Percentiles rank a stretch among this genome's conserved stretches.
phyloP scores from a whole-genome alignment of 1,140 invertebrate species.

The Psix sp. region DNA sequence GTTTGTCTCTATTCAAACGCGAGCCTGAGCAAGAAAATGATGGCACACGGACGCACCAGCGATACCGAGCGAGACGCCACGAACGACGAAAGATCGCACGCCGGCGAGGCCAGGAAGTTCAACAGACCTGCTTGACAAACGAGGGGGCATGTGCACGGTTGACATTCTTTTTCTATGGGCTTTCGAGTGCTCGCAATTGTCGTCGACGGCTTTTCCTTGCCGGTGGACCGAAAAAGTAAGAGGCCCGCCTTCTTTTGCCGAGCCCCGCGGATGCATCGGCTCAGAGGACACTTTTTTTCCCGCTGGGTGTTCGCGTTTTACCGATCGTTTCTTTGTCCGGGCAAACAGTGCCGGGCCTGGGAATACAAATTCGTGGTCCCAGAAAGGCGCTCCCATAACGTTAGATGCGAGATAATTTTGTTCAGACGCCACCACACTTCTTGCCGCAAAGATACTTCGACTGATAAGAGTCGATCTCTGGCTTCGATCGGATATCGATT shows the following conservation, averaged over 20 bases:
- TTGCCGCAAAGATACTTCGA: slow-evolving; percentile 14
- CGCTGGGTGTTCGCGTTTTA: slow-evolving; percentile 25
- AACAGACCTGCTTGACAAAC: slow-evolving; percentile 63
- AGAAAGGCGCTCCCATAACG: slow-evolving; percentile 4
- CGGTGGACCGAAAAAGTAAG: slow-evolving; percentile 29
- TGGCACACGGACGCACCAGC: slow-evolving; percentile 22
- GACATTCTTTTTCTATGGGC: slow-evolving; percentile 61
- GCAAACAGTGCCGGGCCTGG: slow-evolving; percentile 32
- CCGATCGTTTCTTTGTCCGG: slow-evolving; percentile 38
- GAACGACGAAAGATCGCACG: slow-evolving; percentile 30
- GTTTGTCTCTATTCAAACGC: slow-evolving; percentile 60
- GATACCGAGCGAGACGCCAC: slow-evolving; percentile 35
- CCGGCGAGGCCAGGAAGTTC: slow-evolving; percentile 62
- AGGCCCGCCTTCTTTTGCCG: slow-evolving; percentile 30
- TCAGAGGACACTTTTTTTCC: slow-evolving; percentile 45
- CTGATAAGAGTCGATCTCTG: slow-evolving; percentile 9
- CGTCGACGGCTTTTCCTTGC: slow-evolving; percentile 47
- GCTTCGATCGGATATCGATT: slow-evolving; percentile 24
- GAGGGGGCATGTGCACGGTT: slow-evolving; percentile 63
- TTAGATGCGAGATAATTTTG: slow-evolving; percentile 29
- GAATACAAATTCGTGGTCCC: slow-evolving; percentile 28
- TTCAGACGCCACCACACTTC: not conserved
- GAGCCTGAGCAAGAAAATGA: slow-evolving; percentile 30
- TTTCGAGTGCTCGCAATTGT: slow-evolving; percentile 57
- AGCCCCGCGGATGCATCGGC: slow-evolving; percentile 25